Percentiles rank a stretch among this genome's conserved stretches.
Evolutionary conservation across 2,113 vertebrate species (phyloP).

Genomic region (Riparia riparia): DNA sequence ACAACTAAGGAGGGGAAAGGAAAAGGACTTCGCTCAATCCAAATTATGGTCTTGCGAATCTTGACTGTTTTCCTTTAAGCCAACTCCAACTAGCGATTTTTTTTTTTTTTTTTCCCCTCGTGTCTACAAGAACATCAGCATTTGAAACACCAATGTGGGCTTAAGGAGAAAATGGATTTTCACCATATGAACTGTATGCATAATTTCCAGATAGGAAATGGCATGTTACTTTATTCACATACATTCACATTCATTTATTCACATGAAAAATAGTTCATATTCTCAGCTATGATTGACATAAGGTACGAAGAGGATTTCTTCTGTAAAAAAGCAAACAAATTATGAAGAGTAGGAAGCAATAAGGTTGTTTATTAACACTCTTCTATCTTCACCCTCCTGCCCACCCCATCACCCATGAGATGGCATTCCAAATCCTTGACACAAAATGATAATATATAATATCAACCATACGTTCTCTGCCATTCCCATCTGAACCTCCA

Average conservation of each 20-base stretch:
- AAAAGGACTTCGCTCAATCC: conserved; percentile 39
- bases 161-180: conserved; percentile 65
- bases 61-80: conserved; percentile 56
- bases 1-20: conserved; percentile 41
- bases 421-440: conserved; percentile 64
- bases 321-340: conserved; percentile 67
- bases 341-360: conserved; percentile 62
- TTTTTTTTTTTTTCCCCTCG: not conserved
- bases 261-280: conserved; percentile 68
- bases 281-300: conserved; percentile 72
- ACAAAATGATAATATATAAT: conserved; percentile 58
- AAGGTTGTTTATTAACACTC: conserved; percentile 73
- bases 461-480: conserved; percentile 71
- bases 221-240: conserved; percentile 72
- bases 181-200: conserved; percentile 71
- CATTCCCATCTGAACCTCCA: conserved; percentile 68
- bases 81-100: not conserved
- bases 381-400: conserved; percentile 66
- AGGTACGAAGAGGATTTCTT: conserved; percentile 70
- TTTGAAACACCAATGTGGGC: conserved; percentile 57
- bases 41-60: conserved; percentile 46
- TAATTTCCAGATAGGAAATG: conserved; percentile 73
- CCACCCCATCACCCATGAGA: conserved; percentile 58
- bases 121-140: conserved; percentile 55
- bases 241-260: conserved; percentile 75